Evolutionary conservation across 2,888 invertebrate species (phyloP).

Genomic region (Heliconius ismenius): DNA sequence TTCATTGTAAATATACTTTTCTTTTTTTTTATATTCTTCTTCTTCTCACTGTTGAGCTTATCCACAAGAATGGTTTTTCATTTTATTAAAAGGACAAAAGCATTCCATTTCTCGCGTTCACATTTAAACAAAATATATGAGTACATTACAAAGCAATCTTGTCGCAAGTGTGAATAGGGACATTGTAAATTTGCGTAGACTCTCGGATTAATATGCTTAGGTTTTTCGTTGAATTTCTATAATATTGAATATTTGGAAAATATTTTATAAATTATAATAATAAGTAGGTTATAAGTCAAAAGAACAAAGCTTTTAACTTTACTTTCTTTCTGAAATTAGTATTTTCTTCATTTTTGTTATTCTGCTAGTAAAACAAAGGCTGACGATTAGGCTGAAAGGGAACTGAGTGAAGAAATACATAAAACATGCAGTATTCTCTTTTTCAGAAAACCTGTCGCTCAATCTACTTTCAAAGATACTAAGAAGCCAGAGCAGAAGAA

Average conservation of each 20-base stretch:
- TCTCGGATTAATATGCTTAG: neutral
- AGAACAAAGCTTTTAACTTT: no score
- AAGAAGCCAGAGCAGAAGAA: slow-evolving; percentile 73
- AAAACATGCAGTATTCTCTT: neutral
- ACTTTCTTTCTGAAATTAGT: no score
- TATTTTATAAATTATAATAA: no score
- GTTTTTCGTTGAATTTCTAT: neutral
- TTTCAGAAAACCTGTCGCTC: slow-evolving; percentile 62
- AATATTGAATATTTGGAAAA: no score
- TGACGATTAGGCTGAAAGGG: no score
- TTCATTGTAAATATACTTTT: neutral
- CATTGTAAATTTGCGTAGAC: neutral
- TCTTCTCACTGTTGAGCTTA: neutral
- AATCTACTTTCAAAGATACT: slow-evolving; percentile 62
- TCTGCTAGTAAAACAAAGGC: no score
- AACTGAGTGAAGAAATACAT: no score
- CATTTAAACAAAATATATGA: slow-evolving; percentile 15
- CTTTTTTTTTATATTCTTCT: neutral
- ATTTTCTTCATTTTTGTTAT: no score
- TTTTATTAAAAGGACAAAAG: slow-evolving; percentile 14
- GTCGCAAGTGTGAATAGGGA: neutral
- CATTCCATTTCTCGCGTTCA: slow-evolving; percentile 1
- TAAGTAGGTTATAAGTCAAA: no score
- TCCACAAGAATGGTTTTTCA: neutral
- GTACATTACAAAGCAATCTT: slow-evolving; percentile 14